A percentile compares a stretch with the other conserved stretches of the same genome.
Evolutionary conservation across 2,113 vertebrate genomes (phyloP).

Genomic region (Dromas ardeola): DNA sequence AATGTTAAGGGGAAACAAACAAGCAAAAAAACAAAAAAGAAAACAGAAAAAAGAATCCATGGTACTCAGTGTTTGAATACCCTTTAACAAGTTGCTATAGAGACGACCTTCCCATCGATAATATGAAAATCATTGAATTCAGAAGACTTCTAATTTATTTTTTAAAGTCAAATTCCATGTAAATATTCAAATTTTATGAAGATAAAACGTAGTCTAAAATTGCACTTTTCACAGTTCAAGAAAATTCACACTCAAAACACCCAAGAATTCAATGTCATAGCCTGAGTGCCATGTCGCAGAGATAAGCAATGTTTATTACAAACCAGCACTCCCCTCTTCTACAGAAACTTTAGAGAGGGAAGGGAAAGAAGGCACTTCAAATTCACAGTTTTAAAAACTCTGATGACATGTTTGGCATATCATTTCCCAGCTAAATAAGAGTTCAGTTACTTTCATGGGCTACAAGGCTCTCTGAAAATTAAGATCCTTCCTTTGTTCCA

Average conservation of each 20-base stretch:
- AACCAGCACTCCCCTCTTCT: neutral
- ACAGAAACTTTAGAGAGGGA: neutral
- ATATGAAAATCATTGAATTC: neutral
- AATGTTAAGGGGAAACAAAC: neutral
- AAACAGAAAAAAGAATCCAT: neutral
- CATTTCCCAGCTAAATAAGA: neutral
- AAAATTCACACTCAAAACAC: neutral
- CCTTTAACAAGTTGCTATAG: neutral
- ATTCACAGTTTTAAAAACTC: neutral
- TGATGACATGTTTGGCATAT: neutral
- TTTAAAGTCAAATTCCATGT: neutral
- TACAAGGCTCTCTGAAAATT: neutral
- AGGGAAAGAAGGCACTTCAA: neutral
- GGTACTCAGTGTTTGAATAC: neutral
- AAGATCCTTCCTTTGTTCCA: neutral
- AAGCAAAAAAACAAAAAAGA: neutral
- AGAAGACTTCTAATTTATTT: neutral
- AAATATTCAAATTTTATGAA: neutral
- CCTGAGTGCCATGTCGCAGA: neutral
- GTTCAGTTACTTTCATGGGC: neutral
- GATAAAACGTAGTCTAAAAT: neutral
- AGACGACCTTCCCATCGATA: neutral
- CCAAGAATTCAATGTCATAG: neutral
- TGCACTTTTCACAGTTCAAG: neutral
- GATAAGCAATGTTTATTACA: neutral